Percentiles rank a stretch among this genome's conserved stretches.
These are phyloP conservation scores for Scrobipalpa costella DNA, from an alignment of 2,888 invertebrate genomes.

Conservation along the genomic window DNA sequence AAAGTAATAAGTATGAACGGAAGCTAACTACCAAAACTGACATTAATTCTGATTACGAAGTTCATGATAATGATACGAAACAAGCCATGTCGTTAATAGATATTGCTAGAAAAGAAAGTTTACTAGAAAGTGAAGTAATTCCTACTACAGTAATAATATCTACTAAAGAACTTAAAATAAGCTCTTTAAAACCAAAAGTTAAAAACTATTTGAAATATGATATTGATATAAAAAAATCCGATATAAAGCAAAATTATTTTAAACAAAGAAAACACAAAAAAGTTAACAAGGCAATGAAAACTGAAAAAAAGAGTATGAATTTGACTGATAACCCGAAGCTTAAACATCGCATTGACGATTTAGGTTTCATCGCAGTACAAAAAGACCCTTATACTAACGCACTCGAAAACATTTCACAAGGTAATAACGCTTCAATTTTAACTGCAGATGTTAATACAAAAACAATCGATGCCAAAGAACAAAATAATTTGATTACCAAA, in stretches of 20 bases:
- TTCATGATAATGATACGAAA: neutral
- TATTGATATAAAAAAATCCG: neutral
- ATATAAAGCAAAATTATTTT: constrained; percentile 1
- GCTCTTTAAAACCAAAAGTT: neutral
- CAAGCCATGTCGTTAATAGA: neutral
- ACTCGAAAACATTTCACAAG: neutral
- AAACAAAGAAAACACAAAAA: neutral
- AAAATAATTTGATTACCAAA: neutral
- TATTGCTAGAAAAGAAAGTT: neutral
- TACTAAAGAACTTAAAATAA: neutral
- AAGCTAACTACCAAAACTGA: constrained; percentile 1
- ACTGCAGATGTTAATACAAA: neutral
- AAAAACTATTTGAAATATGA: constrained; percentile 2
- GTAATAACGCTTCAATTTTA: neutral
- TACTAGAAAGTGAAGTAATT: neutral
- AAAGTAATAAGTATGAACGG: neutral
- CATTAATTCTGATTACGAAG: neutral
- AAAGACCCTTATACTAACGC: neutral
- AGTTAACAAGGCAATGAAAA: neutral
- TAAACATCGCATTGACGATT: neutral
- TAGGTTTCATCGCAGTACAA: neutral
- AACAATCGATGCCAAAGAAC: neutral
- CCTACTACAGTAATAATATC: neutral
- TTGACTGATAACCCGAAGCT: neutral
- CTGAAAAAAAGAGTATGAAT: neutral